Base-by-base conservation (phyloP, 2,113 vertebrate species). In the Puntigrus tetrazona region DNA sequence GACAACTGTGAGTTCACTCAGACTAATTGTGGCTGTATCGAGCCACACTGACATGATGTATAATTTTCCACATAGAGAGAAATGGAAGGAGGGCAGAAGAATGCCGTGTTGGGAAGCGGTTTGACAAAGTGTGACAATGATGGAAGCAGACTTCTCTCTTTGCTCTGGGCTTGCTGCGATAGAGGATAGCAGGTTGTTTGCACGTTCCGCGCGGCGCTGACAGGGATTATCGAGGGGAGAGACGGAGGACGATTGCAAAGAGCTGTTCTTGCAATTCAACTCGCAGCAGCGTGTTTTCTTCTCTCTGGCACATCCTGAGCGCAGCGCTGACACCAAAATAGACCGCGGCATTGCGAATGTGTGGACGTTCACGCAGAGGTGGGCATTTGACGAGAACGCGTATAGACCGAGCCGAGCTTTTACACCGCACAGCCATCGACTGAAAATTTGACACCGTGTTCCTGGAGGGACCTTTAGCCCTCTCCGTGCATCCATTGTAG, bases 101-200 rank as follows among this genome's bases (percentile, higher is more conserved):
- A 76, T 41, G 45, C 41, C 25, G 50, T 86, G 85, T 57, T 86
- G 65, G 72, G 69, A 82, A 86, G 82, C 27, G 34, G 61, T 81
- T 76, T 82, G 81, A 82, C 85, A 86, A 82, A 86, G 85, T 82
- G 84, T 82, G 85, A 86, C 85, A 82, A 78, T 81, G 79, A 81
- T 80, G 63, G 80, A 78, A 67, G 70, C 80, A 14, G 85, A 34
- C 47, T 84, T 67, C 73, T 82, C 79, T 75, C 61, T 76, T 45
- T 76, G 73, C 70, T 63, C 78, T 55, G 72, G 45, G 78, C 78
- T 50, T 65, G 38, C 78, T 67, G 61, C 27, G 59, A 78, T 69
- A 34, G 83, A 55, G 65, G 67, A 81, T 52, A 69, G 83, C 83
- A 70, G 79, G 73, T 57, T 86, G 85, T 57, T 63, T 77, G 80